A percentile compares a stretch with the other conserved stretches of the same genome.
phyloP scores from a whole-genome alignment of 2,888 invertebrate genomes.

The Thysanoteuthis rhombus region DNA sequence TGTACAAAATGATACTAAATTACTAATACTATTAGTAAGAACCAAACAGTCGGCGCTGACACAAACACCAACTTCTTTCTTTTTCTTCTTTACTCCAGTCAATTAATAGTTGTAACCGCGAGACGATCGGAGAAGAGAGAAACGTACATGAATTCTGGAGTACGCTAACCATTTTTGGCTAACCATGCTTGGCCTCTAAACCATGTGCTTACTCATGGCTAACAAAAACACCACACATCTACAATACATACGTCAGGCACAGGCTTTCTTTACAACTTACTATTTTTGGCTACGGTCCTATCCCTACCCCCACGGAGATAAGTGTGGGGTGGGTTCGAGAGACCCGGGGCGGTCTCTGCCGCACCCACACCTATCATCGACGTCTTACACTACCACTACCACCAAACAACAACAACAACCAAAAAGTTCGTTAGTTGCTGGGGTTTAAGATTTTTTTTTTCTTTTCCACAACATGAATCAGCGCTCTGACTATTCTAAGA shows the following conservation, averaged over 20 bases:
- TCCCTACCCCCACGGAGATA: neutral
- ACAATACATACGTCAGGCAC: neutral
- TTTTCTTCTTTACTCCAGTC: neutral
- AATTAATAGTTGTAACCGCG: neutral
- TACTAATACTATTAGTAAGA: neutral
- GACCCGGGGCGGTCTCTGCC: neutral
- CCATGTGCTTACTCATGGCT: neutral
- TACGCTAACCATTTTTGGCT: slow-evolving; percentile 17
- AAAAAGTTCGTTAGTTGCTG: neutral
- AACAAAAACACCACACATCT: neutral
- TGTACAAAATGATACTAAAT: neutral
- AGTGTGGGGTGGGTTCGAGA: neutral
- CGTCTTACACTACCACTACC: neutral
- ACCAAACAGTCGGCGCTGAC: neutral
- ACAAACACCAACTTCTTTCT: neutral
- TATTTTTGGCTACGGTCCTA: neutral
- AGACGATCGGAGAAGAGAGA: neutral
- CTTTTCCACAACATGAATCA: neutral
- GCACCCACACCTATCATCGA: neutral
- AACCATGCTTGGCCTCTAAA: neutral
- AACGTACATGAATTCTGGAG: neutral
- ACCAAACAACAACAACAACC: neutral
- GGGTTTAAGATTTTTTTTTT: neutral
- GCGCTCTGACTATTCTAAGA: neutral
- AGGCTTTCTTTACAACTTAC: neutral